phyloP scores from a whole-genome alignment of 2,888 invertebrate species.

The Ennomos quercinarius region DNA sequence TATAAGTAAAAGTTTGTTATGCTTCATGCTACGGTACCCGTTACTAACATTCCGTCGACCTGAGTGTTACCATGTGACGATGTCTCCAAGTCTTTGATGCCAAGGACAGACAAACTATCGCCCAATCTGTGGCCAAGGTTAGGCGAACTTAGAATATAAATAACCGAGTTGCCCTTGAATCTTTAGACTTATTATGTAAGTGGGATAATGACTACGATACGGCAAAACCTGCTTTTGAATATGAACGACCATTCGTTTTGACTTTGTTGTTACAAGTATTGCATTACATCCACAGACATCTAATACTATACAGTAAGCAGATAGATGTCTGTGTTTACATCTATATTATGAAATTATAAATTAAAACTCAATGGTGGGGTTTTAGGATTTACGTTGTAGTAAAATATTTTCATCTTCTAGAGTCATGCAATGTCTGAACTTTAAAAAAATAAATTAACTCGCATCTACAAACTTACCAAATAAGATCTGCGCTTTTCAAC shows the following conservation, averaged over 20 bases:
- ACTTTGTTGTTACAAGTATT: neutral
- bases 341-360: too few species aligned
- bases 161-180: constrained; percentile 54
- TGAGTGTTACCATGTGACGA: constrained; percentile 15
- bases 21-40: constrained; percentile 9
- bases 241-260: constrained; percentile 20
- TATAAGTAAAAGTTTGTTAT: neutral
- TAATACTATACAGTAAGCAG: too few species aligned
- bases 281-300: too few species aligned
- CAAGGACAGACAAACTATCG: constrained; percentile 42
- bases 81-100: constrained; percentile 19
- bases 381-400: too few species aligned
- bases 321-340: too few species aligned
- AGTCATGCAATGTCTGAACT: too few species aligned
- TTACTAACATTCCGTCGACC: constrained; percentile 18
- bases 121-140: constrained; percentile 49
- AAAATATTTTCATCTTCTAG: too few species aligned
- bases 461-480: too few species aligned
- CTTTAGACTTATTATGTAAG: constrained; percentile 47
- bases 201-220: constrained; percentile 36
- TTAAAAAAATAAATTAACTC: too few species aligned
- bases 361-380: too few species aligned
- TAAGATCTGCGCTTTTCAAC: too few species aligned
- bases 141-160: constrained; percentile 38
- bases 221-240: constrained; percentile 29